phyloP scores from a whole-genome alignment of 92 coral and sea anemone genomes.

The Siderastrea radians region DNA sequence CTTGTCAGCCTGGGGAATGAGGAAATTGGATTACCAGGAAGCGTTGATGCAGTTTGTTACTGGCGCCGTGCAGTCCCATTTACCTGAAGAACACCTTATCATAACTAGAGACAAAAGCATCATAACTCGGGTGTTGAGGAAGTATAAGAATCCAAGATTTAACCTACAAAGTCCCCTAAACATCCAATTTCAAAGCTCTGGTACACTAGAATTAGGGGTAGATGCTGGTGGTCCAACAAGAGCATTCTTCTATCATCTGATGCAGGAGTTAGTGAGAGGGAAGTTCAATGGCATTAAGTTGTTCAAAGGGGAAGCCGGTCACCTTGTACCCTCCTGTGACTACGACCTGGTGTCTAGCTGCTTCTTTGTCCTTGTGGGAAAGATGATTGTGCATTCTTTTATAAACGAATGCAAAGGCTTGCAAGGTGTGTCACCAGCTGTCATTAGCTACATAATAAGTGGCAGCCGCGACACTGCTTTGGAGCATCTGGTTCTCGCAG shows the following conservation, averaged over 20 bases:
- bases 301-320: slow-evolving; percentile 55
- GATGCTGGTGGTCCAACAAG: slow-evolving; percentile 58
- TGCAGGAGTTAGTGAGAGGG: slow-evolving; percentile 31
- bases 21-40: slow-evolving; percentile 12
- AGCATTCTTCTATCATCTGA: slow-evolving; percentile 36
- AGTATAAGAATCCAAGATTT: slow-evolving; percentile 62
- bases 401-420: slow-evolving; percentile 48
- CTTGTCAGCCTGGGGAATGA: slow-evolving; percentile 28
- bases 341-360: slow-evolving; percentile 58
- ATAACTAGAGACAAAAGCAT: slow-evolving; percentile 40
- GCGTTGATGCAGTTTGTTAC: slow-evolving; percentile 12
- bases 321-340: slow-evolving; percentile 40
- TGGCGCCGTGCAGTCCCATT: neutral
- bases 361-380: slow-evolving; percentile 42
- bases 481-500: slow-evolving; percentile 29
- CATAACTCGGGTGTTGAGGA: slow-evolving; percentile 58
- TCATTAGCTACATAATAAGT: slow-evolving; percentile 30
- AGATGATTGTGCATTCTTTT: slow-evolving; percentile 55
- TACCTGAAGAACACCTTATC: slow-evolving; percentile 23
- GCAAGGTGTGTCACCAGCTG: slow-evolving; percentile 52
- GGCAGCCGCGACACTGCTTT: slow-evolving; percentile 50
- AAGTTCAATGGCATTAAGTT: slow-evolving; percentile 43
- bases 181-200: slow-evolving; percentile 34
- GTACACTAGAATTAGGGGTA: slow-evolving; percentile 25
- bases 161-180: slow-evolving; percentile 42